Conservation (phyloP, 2,797 vertebrate species). For the Acanthiza pusilla region DNA sequence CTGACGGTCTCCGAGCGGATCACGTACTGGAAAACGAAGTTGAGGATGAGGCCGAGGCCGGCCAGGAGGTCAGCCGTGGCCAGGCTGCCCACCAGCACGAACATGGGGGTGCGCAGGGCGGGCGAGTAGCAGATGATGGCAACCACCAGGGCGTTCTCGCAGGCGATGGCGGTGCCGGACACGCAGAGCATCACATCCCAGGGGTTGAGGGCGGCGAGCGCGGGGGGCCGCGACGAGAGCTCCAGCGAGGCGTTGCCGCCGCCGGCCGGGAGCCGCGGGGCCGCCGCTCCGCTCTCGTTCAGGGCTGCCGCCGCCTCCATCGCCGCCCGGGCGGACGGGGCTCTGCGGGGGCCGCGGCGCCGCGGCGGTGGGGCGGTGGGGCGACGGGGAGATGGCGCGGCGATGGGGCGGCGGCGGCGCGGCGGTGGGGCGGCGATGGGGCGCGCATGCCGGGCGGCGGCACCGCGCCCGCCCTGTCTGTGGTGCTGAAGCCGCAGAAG, state of each 20-base stretch:
- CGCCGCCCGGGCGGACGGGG: slow-evolving; percentile 41
- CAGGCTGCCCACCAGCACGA: slow-evolving; percentile 94
- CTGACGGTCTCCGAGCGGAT: slow-evolving; percentile 92
- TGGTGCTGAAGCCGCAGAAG: neutral
- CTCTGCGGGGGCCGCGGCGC: slow-evolving; percentile 1
- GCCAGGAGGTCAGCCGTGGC: slow-evolving; percentile 95
- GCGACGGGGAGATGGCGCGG: neutral
- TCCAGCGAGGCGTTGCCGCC: slow-evolving; percentile 70
- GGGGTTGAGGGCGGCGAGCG: slow-evolving; percentile 83
- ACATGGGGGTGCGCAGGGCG: slow-evolving; percentile 91
- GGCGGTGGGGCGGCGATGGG: neutral
- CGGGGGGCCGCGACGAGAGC: slow-evolving; percentile 71
- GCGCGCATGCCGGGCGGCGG: neutral
- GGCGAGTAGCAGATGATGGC: slow-evolving; percentile 96
- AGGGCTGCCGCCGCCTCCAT: slow-evolving; percentile 80
- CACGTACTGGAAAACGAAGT: slow-evolving; percentile 95
- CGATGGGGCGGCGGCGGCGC: slow-evolving; percentile 32
- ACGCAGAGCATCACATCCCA: slow-evolving; percentile 97
- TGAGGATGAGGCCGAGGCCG: slow-evolving; percentile 93
- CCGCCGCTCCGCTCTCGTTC: slow-evolving; percentile 72
- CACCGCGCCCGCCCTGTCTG: neutral
- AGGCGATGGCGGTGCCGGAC: slow-evolving; percentile 93
- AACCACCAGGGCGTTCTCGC: slow-evolving; percentile 95
- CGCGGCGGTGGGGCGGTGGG: slow-evolving; percentile 6
- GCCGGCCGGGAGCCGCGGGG: slow-evolving; percentile 58